These are phyloP conservation scores for Lycia hirtaria DNA, from an alignment of 2,888 invertebrate species.

Conservation along the genomic window DNA sequence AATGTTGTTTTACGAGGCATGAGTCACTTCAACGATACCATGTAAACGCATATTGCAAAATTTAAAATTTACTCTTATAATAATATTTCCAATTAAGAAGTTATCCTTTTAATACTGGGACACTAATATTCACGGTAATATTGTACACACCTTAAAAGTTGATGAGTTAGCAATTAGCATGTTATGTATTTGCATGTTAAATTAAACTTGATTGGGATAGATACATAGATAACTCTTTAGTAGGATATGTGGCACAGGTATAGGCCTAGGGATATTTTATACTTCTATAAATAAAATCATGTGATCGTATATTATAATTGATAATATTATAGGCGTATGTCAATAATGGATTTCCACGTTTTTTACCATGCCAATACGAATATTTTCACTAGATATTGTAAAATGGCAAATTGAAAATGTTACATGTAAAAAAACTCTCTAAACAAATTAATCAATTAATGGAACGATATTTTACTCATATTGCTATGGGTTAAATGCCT, in stretches of 20 bases:
- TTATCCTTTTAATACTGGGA: too few relatives aligned
- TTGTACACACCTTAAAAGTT: too few relatives aligned
- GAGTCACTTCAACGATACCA: constrained; percentile 3
- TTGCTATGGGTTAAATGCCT: neutral
- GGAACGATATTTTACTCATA: neutral
- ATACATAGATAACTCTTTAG: too few relatives aligned
- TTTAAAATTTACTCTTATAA: neutral
- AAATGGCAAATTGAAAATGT: neutral
- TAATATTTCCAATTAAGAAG: too few relatives aligned
- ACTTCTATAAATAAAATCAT: neutral
- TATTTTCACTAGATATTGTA: neutral
- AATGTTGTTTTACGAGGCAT: constrained; percentile 11
- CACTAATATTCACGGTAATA: too few relatives aligned
- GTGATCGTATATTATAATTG: neutral
- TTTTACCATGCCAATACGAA: neutral
- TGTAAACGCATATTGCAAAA: neutral
- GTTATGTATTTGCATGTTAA: too few relatives aligned
- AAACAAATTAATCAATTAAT: neutral
- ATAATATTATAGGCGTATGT: neutral
- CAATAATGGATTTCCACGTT: neutral
- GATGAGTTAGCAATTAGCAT: too few relatives aligned
- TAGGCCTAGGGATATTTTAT: neutral
- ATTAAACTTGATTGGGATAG: too few relatives aligned
- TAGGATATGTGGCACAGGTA: too few relatives aligned
- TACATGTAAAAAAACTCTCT: neutral